Evolutionary conservation across 2,888 invertebrate genomes (phyloP).

Genomic region (Hemicrepidius hirtus): DNA sequence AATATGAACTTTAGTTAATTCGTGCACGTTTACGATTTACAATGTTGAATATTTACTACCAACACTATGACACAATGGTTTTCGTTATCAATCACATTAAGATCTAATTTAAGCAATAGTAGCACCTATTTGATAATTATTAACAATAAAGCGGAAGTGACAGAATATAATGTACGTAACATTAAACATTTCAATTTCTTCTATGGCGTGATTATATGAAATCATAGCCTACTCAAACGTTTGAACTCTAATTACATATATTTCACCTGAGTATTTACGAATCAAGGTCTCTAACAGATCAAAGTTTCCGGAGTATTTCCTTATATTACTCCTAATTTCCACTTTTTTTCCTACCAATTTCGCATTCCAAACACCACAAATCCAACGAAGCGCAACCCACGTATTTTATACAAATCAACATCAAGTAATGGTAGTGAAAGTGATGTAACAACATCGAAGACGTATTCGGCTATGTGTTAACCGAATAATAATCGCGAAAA

Average conservation of each 20-base stretch:
- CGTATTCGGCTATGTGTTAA: not conserved
- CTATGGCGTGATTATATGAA: not conserved
- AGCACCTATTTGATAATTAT: not conserved
- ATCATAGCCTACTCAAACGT: no score
- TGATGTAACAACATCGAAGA: constrained; percentile 32
- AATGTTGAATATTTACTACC: no score
- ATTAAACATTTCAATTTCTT: not conserved
- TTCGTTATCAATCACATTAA: not conserved
- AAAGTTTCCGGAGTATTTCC: not conserved
- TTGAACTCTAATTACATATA: not conserved
- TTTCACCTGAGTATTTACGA: not conserved
- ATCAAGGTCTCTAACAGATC: not conserved
- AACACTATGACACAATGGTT: no score
- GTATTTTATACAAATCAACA: constrained; percentile 16
- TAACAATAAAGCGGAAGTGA: not conserved
- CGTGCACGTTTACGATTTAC: no score
- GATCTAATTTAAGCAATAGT: not conserved
- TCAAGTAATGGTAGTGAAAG: constrained; percentile 43
- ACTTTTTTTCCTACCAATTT: not conserved
- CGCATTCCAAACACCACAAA: not conserved
- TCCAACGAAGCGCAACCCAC: constrained; percentile 2
- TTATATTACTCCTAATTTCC: not conserved
- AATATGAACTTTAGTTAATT: no score
- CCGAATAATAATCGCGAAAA: constrained; percentile 13
- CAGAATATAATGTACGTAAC: not conserved